Evolutionary conservation across 2,113 vertebrate genomes (phyloP).

Genomic region (Ochotona curzoniae): DNA sequence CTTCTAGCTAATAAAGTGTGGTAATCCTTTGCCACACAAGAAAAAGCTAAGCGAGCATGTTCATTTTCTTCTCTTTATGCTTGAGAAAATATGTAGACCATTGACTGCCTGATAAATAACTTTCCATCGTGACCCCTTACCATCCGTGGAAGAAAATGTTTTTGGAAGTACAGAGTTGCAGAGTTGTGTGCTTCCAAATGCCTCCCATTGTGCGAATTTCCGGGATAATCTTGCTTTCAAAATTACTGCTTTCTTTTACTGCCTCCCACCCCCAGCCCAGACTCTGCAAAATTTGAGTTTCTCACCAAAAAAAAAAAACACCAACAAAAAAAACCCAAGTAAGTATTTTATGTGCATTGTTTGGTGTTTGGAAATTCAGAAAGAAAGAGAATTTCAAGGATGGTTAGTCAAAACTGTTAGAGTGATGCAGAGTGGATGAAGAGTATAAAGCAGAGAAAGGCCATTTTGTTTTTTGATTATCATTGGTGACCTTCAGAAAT

Average conservation of each 20-base stretch:
- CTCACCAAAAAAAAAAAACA: slow-evolving; percentile 23
- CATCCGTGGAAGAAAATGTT: background rate
- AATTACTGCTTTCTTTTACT: background rate
- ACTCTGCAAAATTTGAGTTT: slow-evolving; percentile 19
- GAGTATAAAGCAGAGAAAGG: background rate
- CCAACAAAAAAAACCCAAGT: background rate
- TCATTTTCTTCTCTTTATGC: background rate
- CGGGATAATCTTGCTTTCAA: background rate
- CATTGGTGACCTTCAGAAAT: slow-evolving; percentile 47
- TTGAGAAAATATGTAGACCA: slow-evolving; percentile 7
- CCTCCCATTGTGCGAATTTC: slow-evolving; percentile 23
- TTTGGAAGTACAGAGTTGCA: background rate
- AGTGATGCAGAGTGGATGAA: slow-evolving; percentile 6
- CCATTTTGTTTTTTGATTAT: slow-evolving; percentile 49
- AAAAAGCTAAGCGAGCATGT: background rate
- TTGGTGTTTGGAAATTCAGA: slow-evolving; percentile 20
- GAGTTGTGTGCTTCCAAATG: background rate
- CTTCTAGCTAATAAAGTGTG: background rate
- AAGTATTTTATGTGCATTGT: background rate
- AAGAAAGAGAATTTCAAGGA: slow-evolving; percentile 64
- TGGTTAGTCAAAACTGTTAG: slow-evolving; percentile 60
- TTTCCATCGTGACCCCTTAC: background rate
- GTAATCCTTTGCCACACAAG: background rate
- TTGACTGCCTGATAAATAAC: background rate
- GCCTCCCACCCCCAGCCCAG: background rate